A percentile compares a stretch with the other conserved stretches of the same genome.
phyloP scores from a whole-genome alignment of 64 coral and sea anemone genomes.

The Actinia equina region DNA sequence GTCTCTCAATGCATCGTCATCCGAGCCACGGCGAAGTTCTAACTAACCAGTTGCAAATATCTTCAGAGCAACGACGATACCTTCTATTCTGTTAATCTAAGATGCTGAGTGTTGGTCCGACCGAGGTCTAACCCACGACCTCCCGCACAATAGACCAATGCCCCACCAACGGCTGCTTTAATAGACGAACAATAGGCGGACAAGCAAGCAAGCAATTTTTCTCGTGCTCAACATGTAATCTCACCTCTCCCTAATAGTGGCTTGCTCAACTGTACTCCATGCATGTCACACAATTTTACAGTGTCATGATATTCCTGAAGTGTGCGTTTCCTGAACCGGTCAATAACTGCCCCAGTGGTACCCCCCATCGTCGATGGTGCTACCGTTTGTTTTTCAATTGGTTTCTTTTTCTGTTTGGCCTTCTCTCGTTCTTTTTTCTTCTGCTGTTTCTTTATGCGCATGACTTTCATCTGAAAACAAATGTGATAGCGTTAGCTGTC shows the following conservation, averaged over 20 bases:
- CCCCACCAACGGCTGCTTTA: too few relatives aligned
- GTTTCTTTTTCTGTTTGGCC: constrained; percentile 64
- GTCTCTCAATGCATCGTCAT: too few relatives aligned
- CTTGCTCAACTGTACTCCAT: constrained; percentile 82
- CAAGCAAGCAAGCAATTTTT: too few relatives aligned
- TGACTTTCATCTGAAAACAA: constrained; percentile 63
- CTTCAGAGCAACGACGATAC: too few relatives aligned
- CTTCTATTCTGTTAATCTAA: too few relatives aligned
- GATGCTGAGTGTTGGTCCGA: too few relatives aligned
- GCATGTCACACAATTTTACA: constrained; percentile 90
- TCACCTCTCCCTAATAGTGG: constrained; percentile 77
- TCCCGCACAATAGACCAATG: too few relatives aligned
- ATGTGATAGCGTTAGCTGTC: too few relatives aligned
- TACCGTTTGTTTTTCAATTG: constrained; percentile 53
- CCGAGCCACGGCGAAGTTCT: too few relatives aligned
- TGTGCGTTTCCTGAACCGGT: constrained; percentile 72
- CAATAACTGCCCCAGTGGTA: constrained; percentile 52
- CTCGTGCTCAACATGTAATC: background rate
- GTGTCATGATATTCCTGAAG: constrained; percentile 81
- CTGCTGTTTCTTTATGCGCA: constrained; percentile 82
- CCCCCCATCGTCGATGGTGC: constrained; percentile 77
- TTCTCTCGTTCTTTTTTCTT: constrained; percentile 94
- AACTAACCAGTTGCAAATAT: too few relatives aligned
- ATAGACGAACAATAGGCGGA: too few relatives aligned
- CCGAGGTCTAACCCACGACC: too few relatives aligned